phyloP scores from a whole-genome alignment of 2,113 vertebrate genomes.

The Oxygymnocypris stewartii region DNA sequence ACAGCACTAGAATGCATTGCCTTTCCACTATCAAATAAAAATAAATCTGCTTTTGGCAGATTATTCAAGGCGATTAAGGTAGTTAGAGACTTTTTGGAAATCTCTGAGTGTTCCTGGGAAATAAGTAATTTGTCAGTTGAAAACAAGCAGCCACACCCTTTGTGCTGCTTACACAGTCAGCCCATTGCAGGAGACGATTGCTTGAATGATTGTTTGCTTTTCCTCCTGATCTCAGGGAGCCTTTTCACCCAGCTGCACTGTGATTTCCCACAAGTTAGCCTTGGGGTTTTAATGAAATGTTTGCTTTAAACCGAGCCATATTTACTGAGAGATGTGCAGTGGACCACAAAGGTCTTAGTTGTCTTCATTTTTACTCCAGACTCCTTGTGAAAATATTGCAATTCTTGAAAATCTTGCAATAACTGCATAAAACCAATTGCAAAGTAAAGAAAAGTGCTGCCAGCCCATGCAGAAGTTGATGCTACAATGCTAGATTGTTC shows the following conservation, averaged over 20 bases:
- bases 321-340: not conserved
- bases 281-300: not conserved
- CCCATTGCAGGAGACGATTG: slow-evolving; percentile 35
- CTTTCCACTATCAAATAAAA: not conserved
- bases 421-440: slow-evolving; percentile 1
- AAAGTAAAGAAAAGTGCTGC: not conserved
- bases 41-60: not conserved
- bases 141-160: slow-evolving; percentile 55
- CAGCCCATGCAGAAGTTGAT: not conserved
- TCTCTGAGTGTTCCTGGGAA: slow-evolving; percentile 40
- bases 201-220: slow-evolving; percentile 38
- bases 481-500: not conserved
- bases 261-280: slow-evolving; percentile 7
- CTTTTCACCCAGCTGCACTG: slow-evolving; percentile 47
- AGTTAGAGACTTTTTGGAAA: slow-evolving; percentile 34
- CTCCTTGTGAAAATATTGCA: not conserved
- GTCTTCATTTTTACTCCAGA: not conserved
- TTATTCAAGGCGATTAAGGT: slow-evolving; percentile 9
- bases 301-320: not conserved
- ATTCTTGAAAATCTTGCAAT: not conserved
- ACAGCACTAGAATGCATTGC: not conserved
- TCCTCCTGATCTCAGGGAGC: slow-evolving; percentile 45
- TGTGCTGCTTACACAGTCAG: slow-evolving; percentile 43
- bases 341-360: not conserved
- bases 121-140: slow-evolving; percentile 42